These are phyloP conservation scores for Epizoanthus ramosus DNA, from an alignment of 92 coral and sea anemone species.

Conservation along the genomic window DNA sequence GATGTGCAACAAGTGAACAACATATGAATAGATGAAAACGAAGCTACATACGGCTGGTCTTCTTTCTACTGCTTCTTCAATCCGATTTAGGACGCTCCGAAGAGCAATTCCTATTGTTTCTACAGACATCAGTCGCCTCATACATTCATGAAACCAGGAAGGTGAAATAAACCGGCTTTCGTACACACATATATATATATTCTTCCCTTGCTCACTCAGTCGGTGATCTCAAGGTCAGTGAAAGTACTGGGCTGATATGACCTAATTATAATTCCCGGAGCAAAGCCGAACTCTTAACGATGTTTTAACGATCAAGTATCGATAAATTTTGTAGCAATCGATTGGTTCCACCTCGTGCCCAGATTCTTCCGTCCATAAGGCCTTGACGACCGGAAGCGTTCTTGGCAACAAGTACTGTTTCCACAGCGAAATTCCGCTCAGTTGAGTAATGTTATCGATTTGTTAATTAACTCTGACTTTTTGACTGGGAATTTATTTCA, in stretches of 20 bases:
- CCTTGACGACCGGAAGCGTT: constrained; percentile 32
- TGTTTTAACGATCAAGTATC: background rate
- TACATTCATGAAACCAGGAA: constrained; percentile 27
- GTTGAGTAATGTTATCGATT: constrained; percentile 5
- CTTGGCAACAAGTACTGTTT: constrained; percentile 9
- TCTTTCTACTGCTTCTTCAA: constrained; percentile 75
- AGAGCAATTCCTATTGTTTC: constrained; percentile 80
- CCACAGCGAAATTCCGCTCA: too few species aligned
- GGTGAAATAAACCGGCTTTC: background rate
- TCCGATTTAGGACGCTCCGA: constrained; percentile 69
- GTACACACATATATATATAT: background rate
- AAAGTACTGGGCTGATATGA: background rate
- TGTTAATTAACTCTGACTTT: background rate
- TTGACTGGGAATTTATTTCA: constrained; percentile 1
- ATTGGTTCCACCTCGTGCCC: constrained; percentile 1
- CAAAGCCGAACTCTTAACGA: background rate
- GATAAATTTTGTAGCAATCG: background rate
- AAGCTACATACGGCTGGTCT: constrained; percentile 60
- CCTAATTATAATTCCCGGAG: background rate
- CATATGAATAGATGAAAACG: background rate
- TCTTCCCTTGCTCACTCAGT: background rate
- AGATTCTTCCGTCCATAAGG: background rate
- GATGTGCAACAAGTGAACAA: too few species aligned
- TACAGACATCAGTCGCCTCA: constrained; percentile 75
- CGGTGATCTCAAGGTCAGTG: background rate